Base-by-base conservation (phyloP, 2,888 invertebrate species). In the Eutolmus rufibarbis region DNA sequence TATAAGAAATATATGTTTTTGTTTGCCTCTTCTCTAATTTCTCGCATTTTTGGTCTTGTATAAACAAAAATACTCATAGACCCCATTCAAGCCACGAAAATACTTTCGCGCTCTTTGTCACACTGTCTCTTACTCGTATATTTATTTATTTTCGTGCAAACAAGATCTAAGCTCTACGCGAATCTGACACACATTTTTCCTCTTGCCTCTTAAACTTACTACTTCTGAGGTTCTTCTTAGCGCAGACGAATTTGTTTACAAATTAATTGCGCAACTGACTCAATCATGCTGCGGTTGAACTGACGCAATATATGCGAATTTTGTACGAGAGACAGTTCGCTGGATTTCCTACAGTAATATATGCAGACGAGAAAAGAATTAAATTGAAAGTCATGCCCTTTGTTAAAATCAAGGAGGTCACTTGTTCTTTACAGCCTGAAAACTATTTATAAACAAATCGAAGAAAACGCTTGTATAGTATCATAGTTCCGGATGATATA, bases 221-320 rank as follows among this genome's bases (percentile, higher is more conserved):
- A 16, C 3, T 16, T 66, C 23, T 66, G 66, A 19, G 66, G 23
- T 66, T 12, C 8, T 23, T 28, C 28, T 66, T n/a, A 7, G 34
- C 43, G 78, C 12, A 40, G 40, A 19, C 78, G n/a, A 78, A 78
- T 78, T 37, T 78, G 78, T 78, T 78, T 78, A 78, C 78, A 19
- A 78, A 43, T 78, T 43, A 43, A 43, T 78, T 78, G 78, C 78
- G 78, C 43, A 78, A 78, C 19, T 78, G 43, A n/a, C 14, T n/a
- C 78, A 8, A 43, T 78, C 43, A 43, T 78, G 43, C 3, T 23
- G 14, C 37, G 40, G 76, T 76, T 76, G 34, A 76, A 66, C 12
- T 66, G 23, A 28, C 66, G 66, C 66, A 66, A 66, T 66, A 4
- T 28, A 51, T 51, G 51, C 51, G n/a, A 51, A 0, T 51, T 16